Evolutionary conservation across 2,797 vertebrate species (phyloP).

Genomic region (Furcifer pardalis): DNA sequence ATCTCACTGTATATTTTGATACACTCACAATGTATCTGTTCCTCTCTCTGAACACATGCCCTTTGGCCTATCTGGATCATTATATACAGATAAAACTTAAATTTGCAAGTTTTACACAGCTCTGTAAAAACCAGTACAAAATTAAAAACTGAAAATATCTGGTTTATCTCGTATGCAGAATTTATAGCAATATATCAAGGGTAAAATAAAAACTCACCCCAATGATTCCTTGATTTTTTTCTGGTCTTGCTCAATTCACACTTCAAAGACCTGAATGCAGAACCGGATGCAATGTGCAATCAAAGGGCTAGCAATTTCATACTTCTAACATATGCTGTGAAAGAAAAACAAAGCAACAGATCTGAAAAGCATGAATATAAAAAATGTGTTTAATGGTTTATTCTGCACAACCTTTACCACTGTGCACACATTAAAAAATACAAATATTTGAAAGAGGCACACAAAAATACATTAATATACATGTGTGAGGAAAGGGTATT

Average conservation of each 20-base stretch:
- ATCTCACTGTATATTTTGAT: not conserved
- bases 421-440: no score
- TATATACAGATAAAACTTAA: not conserved
- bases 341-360: not conserved
- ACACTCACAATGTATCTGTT: not conserved
- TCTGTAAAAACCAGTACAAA: not conserved
- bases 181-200: not conserved
- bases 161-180: not conserved
- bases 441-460: not conserved
- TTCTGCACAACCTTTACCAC: no score
- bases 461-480: not conserved
- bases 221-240: not conserved
- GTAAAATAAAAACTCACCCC: not conserved
- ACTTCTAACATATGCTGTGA: not conserved
- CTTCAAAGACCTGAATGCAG: not conserved
- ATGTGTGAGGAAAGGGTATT: not conserved
- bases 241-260: not conserved
- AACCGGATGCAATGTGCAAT: not conserved
- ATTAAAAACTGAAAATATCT: not conserved
- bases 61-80: not conserved
- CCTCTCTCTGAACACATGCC: not conserved
- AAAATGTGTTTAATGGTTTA: not conserved
- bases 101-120: not conserved
- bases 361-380: not conserved
- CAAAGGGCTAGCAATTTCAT: not conserved